Evolutionary conservation across 2,797 vertebrate species (phyloP).

Genomic region (Sitta carolinensis): DNA sequence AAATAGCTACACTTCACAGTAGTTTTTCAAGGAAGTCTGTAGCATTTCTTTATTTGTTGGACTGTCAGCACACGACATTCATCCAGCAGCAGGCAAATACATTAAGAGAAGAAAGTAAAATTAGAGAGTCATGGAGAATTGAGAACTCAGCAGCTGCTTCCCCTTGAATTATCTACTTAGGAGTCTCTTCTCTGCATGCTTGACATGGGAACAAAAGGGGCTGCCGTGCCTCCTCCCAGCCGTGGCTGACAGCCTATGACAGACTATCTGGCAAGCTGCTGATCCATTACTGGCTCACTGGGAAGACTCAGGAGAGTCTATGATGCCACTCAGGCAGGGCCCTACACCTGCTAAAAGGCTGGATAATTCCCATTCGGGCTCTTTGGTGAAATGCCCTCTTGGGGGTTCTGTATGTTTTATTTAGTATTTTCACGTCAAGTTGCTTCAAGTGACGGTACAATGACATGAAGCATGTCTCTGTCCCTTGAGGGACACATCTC

Average conservation of each 20-base stretch:
- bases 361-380: slow-evolving; percentile 31
- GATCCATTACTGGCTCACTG: slow-evolving; percentile 42
- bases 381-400: slow-evolving; percentile 4
- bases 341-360: slow-evolving; percentile 49
- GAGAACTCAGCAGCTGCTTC: slow-evolving; percentile 65
- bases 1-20: neutral
- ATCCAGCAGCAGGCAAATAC: slow-evolving; percentile 27
- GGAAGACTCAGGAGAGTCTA: slow-evolving; percentile 48
- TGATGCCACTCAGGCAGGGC: slow-evolving; percentile 38
- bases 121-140: slow-evolving; percentile 23
- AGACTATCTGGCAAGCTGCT: slow-evolving; percentile 52
- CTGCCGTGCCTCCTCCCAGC: slow-evolving; percentile 45
- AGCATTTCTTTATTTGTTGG: neutral
- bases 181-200: slow-evolving; percentile 25
- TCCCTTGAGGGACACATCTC: slow-evolving; percentile 50
- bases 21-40: neutral
- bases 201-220: slow-evolving; percentile 52
- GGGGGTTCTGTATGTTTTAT: slow-evolving; percentile 59
- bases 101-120: slow-evolving; percentile 12
- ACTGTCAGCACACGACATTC: neutral
- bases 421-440: slow-evolving; percentile 23
- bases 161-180: slow-evolving; percentile 50
- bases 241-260: slow-evolving; percentile 58
- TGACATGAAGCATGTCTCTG: slow-evolving; percentile 33
- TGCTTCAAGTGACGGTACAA: slow-evolving; percentile 38